phyloP scores from a whole-genome alignment of 1,140 invertebrate genomes.

The Neomicropteryx cornuta region DNA sequence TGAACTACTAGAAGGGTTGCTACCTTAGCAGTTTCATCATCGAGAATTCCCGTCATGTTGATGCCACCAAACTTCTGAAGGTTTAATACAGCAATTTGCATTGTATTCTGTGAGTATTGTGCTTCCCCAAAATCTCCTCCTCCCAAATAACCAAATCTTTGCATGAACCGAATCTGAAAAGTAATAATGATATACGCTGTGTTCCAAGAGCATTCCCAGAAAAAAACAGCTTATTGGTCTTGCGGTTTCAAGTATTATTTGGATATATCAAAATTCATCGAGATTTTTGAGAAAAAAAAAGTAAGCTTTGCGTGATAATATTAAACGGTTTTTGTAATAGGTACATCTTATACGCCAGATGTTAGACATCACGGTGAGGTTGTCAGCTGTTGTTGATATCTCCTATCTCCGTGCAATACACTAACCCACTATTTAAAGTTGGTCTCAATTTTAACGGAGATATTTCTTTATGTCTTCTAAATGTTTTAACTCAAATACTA shows the following conservation, averaged over 20 bases:
- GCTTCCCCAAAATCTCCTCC: slow-evolving; percentile 31
- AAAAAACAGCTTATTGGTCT: too few relatives aligned
- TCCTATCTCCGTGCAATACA: too few relatives aligned
- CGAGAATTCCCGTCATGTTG: slow-evolving; percentile 47
- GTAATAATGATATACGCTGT: background rate
- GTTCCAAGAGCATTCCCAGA: background rate
- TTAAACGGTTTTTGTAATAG: too few relatives aligned
- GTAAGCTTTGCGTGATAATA: too few relatives aligned
- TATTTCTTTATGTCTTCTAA: too few relatives aligned
- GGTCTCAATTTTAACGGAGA: too few relatives aligned
- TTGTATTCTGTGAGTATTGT: slow-evolving; percentile 43
- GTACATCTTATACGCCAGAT: too few relatives aligned
- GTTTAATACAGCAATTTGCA: slow-evolving; percentile 46
- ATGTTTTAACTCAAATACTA: too few relatives aligned
- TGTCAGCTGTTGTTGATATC: too few relatives aligned
- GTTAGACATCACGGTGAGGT: too few relatives aligned
- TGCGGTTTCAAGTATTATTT: background rate
- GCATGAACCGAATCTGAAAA: slow-evolving; percentile 46
- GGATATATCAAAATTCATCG: background rate
- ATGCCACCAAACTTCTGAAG: slow-evolving; percentile 58
- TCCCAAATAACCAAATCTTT: slow-evolving; percentile 49
- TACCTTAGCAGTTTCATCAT: slow-evolving; percentile 47
- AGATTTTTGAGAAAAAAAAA: background rate
- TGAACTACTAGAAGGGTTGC: slow-evolving; percentile 10
- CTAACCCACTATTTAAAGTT: too few relatives aligned